A percentile compares a stretch with the other conserved stretches of the same genome.
Evolutionary conservation across 2,888 invertebrate genomes (phyloP).

Genomic region (Hyles lineata): DNA sequence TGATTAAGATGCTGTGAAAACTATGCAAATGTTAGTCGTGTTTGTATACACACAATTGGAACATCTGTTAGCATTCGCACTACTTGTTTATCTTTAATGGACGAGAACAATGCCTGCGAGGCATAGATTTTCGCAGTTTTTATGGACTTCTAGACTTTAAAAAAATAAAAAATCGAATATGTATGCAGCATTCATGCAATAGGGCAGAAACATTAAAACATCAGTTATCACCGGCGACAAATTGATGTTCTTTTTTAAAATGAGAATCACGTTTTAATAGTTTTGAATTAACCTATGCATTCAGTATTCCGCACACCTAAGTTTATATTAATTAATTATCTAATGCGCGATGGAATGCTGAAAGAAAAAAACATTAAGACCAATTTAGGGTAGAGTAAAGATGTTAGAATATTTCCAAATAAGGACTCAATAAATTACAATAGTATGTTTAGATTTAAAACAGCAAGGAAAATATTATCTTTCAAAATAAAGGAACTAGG

Average conservation of each 20-base stretch:
- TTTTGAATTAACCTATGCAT: background rate
- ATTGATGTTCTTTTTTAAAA: background rate
- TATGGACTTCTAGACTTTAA: slow-evolving; percentile 51
- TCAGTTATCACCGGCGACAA: background rate
- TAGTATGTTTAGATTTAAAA: too few relatives aligned
- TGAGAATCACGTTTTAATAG: background rate
- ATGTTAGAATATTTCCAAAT: too few relatives aligned
- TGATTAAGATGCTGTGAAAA: background rate
- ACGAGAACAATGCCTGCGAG: slow-evolving; percentile 62
- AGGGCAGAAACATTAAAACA: slow-evolving; percentile 1
- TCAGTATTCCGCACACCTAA: background rate
- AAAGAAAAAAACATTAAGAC: too few relatives aligned
- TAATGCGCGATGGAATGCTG: background rate
- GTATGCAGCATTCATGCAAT: slow-evolving; percentile 28
- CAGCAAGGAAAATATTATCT: too few relatives aligned
- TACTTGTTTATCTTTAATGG: slow-evolving; percentile 60
- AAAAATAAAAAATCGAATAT: slow-evolving; percentile 54
- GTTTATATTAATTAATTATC: background rate
- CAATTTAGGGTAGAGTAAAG: too few relatives aligned
- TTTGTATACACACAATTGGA: slow-evolving; percentile 41
- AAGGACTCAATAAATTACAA: too few relatives aligned
- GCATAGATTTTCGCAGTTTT: slow-evolving; percentile 56
- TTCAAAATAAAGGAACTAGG: too few relatives aligned
- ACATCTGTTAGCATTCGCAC: slow-evolving; percentile 57
- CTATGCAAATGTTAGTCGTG: background rate